Conservation (phyloP, 1,140 invertebrate genomes). For the Leguminivora glycinivorella region DNA sequence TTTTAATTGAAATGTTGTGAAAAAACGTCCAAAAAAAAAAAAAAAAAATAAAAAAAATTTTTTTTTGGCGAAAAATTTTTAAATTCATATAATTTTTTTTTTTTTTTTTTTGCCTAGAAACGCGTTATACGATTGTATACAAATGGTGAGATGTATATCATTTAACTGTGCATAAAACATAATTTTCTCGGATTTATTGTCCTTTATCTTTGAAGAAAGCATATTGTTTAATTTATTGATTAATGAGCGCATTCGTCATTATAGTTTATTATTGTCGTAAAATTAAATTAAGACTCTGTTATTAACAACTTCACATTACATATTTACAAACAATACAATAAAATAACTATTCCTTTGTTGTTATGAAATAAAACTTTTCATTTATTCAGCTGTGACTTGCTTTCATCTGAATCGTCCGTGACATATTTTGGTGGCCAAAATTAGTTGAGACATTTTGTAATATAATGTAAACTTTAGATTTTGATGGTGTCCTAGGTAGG, state of each 20-base stretch:
- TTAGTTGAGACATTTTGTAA: not conserved
- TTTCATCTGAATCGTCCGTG: conserved; percentile 17
- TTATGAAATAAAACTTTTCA: conserved; percentile 7
- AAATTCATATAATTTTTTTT: too few species aligned
- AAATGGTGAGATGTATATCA: too few species aligned
- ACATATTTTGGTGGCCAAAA: not conserved
- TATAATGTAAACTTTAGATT: not conserved
- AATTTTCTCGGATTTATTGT: not conserved
- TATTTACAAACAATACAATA: conserved; percentile 28
- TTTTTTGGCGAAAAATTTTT: too few species aligned
- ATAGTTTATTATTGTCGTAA: conserved; percentile 25
- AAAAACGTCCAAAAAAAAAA: too few species aligned
- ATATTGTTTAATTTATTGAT: not conserved
- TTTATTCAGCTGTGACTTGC: not conserved
- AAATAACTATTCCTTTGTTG: not conserved
- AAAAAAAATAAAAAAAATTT: too few species aligned
- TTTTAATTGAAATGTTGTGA: too few species aligned
- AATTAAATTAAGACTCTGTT: conserved; percentile 20
- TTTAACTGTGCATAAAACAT: too few species aligned
- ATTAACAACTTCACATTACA: conserved; percentile 20
- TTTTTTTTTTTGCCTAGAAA: too few species aligned
- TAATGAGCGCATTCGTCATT: conserved; percentile 7
- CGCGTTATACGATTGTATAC: too few species aligned
- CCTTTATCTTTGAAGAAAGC: not conserved
- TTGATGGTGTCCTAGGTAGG: too few species aligned